Evolutionary conservation across 2,888 invertebrate species (phyloP), one percentile per base, ranked within the genome.

Genomic region (Meiosimyza platycephala): DNA sequence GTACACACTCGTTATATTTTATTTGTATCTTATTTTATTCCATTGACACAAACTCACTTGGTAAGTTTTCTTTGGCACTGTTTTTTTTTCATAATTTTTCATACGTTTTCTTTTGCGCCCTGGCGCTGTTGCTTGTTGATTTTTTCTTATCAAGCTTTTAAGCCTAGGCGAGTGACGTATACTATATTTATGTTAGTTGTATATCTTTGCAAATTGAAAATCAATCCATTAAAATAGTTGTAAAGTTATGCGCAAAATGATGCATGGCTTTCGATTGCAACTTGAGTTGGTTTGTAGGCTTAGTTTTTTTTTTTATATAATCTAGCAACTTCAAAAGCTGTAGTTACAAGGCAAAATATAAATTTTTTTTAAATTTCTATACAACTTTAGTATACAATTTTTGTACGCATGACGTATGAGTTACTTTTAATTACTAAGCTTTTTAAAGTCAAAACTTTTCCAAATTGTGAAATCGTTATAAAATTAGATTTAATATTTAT

Each of bases 31-130:
- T 28, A 13, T 70, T 65, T 63, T 68, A 55, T 48, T 72, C 68
- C 72, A 68, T 72, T 68, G 64, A 73, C 70, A 51, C 66, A 73
- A 73, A 60, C 54, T 60, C 33, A 62, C 40, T 60, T 65, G 52
- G 52, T 70, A 22, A 57, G 72, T 57, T 75, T 69, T 70, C 51
- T 47, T 70, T 48, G 51, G 40, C 1, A 40, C 1, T 40, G 2
- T 40, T 40, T 40, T 9, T 4, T 13, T 33, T 40, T 47, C 6
- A 47, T 18, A 63, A 63, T 13, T 48, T 47, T 50, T 63, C 47
- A n/a, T 18, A 9, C 15, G 11, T 51, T 22, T 50, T 69, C 1
- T 55, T 40, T 67, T 73, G 22, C 50, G 33, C 54, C 59, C 60
- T 33, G 62, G 51, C 47, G 18, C 59, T 55, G 40, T 54, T 66